These are phyloP conservation scores for Ectobius pallidus DNA, from an alignment of 2,888 invertebrate genomes.

Conservation along the genomic window DNA sequence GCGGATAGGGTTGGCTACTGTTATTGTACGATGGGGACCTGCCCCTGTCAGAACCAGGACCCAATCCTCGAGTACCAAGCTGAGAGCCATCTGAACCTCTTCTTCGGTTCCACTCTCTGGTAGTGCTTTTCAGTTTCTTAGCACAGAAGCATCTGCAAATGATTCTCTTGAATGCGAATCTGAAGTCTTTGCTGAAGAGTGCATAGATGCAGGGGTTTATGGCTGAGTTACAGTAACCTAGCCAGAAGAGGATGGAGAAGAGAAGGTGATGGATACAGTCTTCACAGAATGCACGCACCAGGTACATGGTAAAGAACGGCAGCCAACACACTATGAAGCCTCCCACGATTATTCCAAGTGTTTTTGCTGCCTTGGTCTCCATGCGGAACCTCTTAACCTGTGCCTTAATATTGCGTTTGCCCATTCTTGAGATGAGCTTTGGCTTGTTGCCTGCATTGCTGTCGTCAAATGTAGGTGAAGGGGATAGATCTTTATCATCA, in stretches of 20 bases:
- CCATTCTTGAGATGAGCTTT: constrained; percentile 70
- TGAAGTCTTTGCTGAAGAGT: constrained; percentile 92
- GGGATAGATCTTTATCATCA: constrained; percentile 46
- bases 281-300: constrained; percentile 86
- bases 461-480: constrained; percentile 50
- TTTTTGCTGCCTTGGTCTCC: constrained; percentile 97
- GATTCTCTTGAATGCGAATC: constrained; percentile 92
- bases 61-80: constrained; percentile 56
- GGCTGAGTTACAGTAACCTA: constrained; percentile 97
- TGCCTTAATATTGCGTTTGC: constrained; percentile 87
- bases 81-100: constrained; percentile 50
- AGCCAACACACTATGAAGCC: constrained; percentile 97
- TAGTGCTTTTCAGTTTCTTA: neutral
- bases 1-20: neutral
- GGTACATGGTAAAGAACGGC: constrained; percentile 95
- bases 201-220: constrained; percentile 96
- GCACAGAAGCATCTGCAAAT: constrained; percentile 57
- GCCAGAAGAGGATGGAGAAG: constrained; percentile 94
- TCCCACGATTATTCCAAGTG: constrained; percentile 95
- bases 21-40: constrained; percentile 34
- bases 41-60: constrained; percentile 24
- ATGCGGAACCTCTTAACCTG: constrained; percentile 87
- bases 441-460: constrained; percentile 48
- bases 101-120: constrained; percentile 30
- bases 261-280: constrained; percentile 83